Conservation (phyloP, 1,140 invertebrate species). For the Epicauta chinensis region DNA sequence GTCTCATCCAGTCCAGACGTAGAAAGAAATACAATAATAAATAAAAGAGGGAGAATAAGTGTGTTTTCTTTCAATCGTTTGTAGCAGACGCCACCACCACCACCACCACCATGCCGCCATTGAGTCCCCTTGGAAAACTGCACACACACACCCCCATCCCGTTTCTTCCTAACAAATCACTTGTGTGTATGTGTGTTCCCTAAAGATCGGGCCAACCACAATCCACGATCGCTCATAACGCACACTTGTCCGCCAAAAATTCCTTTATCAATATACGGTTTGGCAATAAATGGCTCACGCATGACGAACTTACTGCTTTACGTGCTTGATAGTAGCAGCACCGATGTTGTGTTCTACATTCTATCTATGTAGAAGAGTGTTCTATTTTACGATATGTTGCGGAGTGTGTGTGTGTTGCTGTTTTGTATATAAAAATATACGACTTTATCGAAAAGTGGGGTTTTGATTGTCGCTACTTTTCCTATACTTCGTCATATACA, state of each 20-base stretch:
- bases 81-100: constrained; percentile 16
- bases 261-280: constrained; percentile 30
- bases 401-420: no score
- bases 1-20: not conserved
- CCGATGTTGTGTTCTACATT: no score
- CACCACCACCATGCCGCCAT: not conserved
- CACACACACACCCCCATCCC: constrained; percentile 9
- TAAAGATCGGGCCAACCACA: constrained; percentile 11
- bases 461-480: no score
- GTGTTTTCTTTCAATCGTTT: constrained; percentile 29
- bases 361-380: no score
- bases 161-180: constrained; percentile 26
- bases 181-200: constrained; percentile 1
- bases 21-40: constrained; percentile 27
- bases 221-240: constrained; percentile 24
- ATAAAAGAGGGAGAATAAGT: constrained; percentile 25
- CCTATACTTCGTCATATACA: no score
- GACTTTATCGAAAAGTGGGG: no score
- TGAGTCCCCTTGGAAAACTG: not conserved
- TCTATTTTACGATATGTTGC: no score
- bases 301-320: constrained; percentile 32
- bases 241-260: constrained; percentile 25
- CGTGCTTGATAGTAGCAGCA: constrained; percentile 17
- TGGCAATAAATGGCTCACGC: constrained; percentile 32
- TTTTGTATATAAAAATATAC: no score